Evolutionary conservation across 2,888 invertebrate species (phyloP), one percentile per base, ranked within the genome.

Genomic region (Trimorus sp.): DNA sequence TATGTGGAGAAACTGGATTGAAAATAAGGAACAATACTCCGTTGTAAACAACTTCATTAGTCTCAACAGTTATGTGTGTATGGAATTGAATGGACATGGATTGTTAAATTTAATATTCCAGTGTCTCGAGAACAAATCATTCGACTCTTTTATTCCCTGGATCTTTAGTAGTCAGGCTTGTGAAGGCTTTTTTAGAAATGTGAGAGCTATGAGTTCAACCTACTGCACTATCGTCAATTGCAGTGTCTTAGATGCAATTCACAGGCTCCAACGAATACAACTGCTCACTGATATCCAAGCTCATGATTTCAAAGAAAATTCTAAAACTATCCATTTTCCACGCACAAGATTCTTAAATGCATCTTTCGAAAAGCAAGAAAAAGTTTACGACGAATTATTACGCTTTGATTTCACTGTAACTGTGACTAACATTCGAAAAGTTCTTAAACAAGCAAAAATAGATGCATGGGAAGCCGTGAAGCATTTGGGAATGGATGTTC

Each of bases 1-100:
- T 59, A 65, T 76, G 26, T 86, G 86, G 85, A 54, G 85, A 58
- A 68, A 79, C 6, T 87, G 85, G 85, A 53, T 87, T 45, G 26
- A n/a, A 12, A 37, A 63, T 11, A 77, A 75, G 12, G 53, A 65
- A 51, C 40, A 83, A 8, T 85, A 84, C 73, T 83, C 84, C 7
- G 56, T 84, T 40, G 71, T 79, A 3, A 78, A 84, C 14, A 85
- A 88, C 77, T 85, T 84, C 63, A 79, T 87, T 9, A 84, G 84
- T 16, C 53, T 76, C 1, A 74, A 74, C 15, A 65, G 58, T 7
- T 74, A 73, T 37, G 40, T 73, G 6, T 74, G 74, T 56, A n/a
- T 65, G 16, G 58, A 75, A 51, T 16, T 75, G 5, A 75, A 75
- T 51, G 58, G 36, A 9, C 82, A 75, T 14, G 66, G 49, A 2